phyloP scores from a whole-genome alignment of 92 coral and sea anemone species.

The Palythoa grandiflora region DNA sequence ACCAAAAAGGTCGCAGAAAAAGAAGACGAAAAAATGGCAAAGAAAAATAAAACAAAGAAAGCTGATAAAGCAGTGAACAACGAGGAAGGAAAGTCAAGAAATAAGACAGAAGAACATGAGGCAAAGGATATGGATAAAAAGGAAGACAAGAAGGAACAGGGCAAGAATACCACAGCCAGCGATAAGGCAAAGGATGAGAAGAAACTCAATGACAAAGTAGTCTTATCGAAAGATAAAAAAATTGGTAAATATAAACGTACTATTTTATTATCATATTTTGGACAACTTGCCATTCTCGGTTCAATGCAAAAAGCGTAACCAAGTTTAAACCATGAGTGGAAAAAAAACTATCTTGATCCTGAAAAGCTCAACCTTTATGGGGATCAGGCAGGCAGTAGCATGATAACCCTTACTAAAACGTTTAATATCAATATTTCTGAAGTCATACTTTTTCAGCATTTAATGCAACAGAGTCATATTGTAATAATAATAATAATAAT shows the following conservation, averaged over 20 bases:
- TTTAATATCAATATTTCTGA: too few species aligned
- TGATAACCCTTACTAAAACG: too few species aligned
- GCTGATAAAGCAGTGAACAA: not conserved
- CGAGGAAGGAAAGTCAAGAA: not conserved
- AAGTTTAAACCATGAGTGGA: too few species aligned
- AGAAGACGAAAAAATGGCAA: not conserved
- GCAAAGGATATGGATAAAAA: not conserved
- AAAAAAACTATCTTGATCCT: too few species aligned
- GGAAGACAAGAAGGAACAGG: not conserved
- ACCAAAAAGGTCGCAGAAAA: not conserved
- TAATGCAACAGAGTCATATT: too few species aligned
- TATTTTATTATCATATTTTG: too few species aligned
- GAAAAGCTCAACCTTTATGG: too few species aligned
- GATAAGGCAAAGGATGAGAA: not conserved
- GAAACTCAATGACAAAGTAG: not conserved
- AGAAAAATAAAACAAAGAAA: not conserved
- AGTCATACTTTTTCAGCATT: too few species aligned
- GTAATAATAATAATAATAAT: too few species aligned
- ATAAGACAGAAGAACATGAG: not conserved
- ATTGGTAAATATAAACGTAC: constrained; percentile 11
- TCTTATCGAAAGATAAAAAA: constrained; percentile 36
- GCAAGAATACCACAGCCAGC: not conserved
- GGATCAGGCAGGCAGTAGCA: too few species aligned
- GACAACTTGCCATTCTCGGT: too few species aligned
- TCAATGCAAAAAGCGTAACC: too few species aligned